Base-by-base conservation (phyloP, 2,797 vertebrate genomes). In the Spinus olivaceus region DNA sequence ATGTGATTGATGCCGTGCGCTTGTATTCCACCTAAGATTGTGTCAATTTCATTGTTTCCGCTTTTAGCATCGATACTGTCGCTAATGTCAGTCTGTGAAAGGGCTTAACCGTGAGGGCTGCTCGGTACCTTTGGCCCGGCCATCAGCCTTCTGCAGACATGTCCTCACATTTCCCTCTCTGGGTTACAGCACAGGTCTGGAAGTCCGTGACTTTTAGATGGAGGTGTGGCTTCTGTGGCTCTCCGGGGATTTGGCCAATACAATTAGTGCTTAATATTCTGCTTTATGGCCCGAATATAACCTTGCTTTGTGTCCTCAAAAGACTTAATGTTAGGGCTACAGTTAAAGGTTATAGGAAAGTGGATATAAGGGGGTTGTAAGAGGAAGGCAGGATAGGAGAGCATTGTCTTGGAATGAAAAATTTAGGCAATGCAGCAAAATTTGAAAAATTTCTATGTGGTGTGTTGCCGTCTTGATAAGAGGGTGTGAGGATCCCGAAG, bases 21-120 rank as follows among this genome's bases (percentile, higher is more conserved):
- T 47, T 14, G 14, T n/a, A 18, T 33, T 9, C 2, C 2, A 2
- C n/a, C 61, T 10, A 2, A 1, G 3, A 8, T 9, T 0, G 28
- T 19, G 44, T 14, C 0, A 33, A 4, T 61, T 44, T 33, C 33
- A 5, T 51, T 12, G 3, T 65, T 63, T 71, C n/a, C 32, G 2
- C 0, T 32, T 24, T 59, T 37, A 11, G 37, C 14, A 23, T 13
- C 12, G 18, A 1, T 11, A 4, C 11, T 3, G 10, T 32, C 16
- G 0, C 35, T 46, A 5, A 8, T 3, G 21, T 17, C 37, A 37
- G 1, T 15, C 0, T 2, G 42, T 6, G 51, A 33, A 64, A 46
- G 57, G 33, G 57, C 49, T 93, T 47, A 7, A 7, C 37, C 50
- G 6, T 37, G 63, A n/a, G 28, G 44, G 65, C 46, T 9, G 51